A percentile compares a stretch with the other conserved stretches of the same genome.
phyloP scores from a whole-genome alignment of 2,797 vertebrate species.

The Sebastes taczanowskii region DNA sequence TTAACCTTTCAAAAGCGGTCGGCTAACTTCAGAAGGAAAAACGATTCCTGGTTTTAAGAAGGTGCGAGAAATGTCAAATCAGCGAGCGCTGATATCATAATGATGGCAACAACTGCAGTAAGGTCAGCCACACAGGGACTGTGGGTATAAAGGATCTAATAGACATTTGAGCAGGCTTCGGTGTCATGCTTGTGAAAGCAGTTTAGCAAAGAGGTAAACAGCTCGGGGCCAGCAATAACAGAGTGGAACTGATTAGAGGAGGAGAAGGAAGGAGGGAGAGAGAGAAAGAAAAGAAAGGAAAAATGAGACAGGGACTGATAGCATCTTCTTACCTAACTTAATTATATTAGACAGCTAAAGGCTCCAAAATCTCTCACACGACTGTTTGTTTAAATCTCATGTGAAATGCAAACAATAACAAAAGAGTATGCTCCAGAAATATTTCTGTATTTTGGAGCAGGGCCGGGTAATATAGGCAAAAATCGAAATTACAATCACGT shows the following conservation, averaged over 20 bases:
- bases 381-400: slow-evolving; percentile 42
- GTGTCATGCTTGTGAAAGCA: slow-evolving; percentile 79
- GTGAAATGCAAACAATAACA: slow-evolving; percentile 68
- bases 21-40: slow-evolving; percentile 48
- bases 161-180: slow-evolving; percentile 73
- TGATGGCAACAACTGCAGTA: slow-evolving; percentile 47
- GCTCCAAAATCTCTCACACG: slow-evolving; percentile 46
- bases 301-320: slow-evolving; percentile 80
- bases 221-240: slow-evolving; percentile 83
- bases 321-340: slow-evolving; percentile 78
- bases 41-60: slow-evolving; percentile 46
- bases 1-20: slow-evolving; percentile 74
- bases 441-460: slow-evolving; percentile 21
- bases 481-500: slow-evolving; percentile 7
- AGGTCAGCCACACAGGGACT: slow-evolving; percentile 62
- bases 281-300: slow-evolving; percentile 55
- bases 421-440: slow-evolving; percentile 24
- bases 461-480: not conserved
- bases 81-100: slow-evolving; percentile 53
- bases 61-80: slow-evolving; percentile 63
- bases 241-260: slow-evolving; percentile 81
- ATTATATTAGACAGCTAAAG: slow-evolving; percentile 78
- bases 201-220: slow-evolving; percentile 79
- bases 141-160: slow-evolving; percentile 46
- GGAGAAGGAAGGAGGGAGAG: slow-evolving; percentile 51